Percentiles rank a stretch among this genome's conserved stretches.
Evolutionary conservation across 2,888 invertebrate genomes (phyloP).

Genomic region (Pocota personata): DNA sequence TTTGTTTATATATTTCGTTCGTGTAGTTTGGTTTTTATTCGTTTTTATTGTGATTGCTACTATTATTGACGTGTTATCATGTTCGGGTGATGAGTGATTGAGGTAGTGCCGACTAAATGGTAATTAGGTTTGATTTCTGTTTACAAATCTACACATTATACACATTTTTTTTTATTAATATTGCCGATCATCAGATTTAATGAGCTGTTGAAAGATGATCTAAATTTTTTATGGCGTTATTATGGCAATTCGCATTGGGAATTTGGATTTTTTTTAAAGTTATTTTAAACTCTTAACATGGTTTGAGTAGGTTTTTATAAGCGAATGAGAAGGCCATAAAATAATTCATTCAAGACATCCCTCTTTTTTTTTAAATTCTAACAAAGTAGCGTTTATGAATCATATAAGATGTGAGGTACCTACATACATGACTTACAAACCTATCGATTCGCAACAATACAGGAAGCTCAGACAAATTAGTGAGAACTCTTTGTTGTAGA

Average conservation of each 20-base stretch:
- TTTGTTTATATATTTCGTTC: conserved; percentile 41
- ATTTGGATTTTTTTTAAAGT: not conserved
- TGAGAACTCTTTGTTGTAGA: too few species aligned
- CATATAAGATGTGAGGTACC: not conserved
- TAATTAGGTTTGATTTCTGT: conserved; percentile 52
- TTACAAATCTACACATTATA: conserved; percentile 42
- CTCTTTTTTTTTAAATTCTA: not conserved
- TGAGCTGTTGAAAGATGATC: conserved; percentile 43
- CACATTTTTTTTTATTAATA: conserved; percentile 46
- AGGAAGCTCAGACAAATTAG: too few species aligned
- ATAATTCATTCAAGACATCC: not conserved
- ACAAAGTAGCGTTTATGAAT: not conserved
- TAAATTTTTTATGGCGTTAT: conserved; percentile 32
- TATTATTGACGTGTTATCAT: conserved; percentile 50
- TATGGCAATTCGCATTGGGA: conserved; percentile 21
- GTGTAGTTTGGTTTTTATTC: conserved; percentile 35
- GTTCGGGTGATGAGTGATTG: conserved; percentile 52
- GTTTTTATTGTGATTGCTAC: conserved; percentile 51
- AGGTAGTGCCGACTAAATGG: conserved; percentile 50
- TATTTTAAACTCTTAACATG: not conserved
- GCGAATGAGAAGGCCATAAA: not conserved
- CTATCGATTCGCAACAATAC: too few species aligned
- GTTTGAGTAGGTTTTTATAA: not conserved
- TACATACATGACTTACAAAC: too few species aligned
- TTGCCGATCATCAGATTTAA: conserved; percentile 38